phyloP scores from a whole-genome alignment of 2,113 vertebrate genomes.

The Carassius carassius region DNA sequence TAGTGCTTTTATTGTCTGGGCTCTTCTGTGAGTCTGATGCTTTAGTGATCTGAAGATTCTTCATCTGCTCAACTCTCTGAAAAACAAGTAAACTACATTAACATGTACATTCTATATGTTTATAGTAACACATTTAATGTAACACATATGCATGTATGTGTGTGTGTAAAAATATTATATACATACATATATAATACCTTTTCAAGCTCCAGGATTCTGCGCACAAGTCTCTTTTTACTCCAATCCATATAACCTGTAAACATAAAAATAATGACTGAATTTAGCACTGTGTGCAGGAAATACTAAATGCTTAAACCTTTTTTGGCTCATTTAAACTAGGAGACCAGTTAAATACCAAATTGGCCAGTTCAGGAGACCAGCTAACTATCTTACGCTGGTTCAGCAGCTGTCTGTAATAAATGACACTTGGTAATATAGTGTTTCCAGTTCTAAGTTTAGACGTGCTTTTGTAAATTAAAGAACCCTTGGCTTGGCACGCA shows the following conservation, averaged over 20 bases:
- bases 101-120: neutral
- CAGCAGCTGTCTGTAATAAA: neutral
- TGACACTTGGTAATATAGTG: neutral
- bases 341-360: neutral
- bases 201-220: conserved; percentile 81
- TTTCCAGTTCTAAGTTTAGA: too few relatives aligned
- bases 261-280: neutral
- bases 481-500: too few relatives aligned
- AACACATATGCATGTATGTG: neutral
- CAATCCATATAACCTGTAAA: conserved; percentile 82
- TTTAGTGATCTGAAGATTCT: conserved; percentile 55
- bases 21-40: conserved; percentile 35
- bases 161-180: too few relatives aligned
- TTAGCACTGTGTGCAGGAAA: neutral
- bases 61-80: conserved; percentile 66
- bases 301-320: neutral
- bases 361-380: neutral
- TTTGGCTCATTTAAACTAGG: too few relatives aligned
- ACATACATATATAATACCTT: conserved; percentile 72
- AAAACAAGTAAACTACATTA: neutral
- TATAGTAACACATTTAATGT: neutral
- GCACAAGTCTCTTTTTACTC: conserved; percentile 87
- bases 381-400: neutral
- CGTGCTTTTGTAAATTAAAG: too few relatives aligned
- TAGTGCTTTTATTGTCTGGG: conserved; percentile 55